Percentiles rank a stretch among this genome's conserved stretches.
phyloP scores from a whole-genome alignment of 1,140 invertebrate species.

The Nymphalis io region DNA sequence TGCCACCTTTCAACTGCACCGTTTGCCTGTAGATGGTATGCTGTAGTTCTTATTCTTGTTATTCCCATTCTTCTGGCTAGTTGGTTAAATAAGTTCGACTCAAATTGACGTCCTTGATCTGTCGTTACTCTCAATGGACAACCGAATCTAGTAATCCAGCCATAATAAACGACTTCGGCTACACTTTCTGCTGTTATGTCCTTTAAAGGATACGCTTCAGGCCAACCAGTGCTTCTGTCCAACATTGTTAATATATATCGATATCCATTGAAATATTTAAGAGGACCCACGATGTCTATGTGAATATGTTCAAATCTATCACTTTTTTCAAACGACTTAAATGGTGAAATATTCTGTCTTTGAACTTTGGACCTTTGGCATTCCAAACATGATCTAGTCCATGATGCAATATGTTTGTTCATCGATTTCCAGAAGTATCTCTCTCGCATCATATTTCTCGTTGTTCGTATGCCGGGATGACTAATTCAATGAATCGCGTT shows the following conservation, averaged over 20 bases:
- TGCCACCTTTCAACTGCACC: conserved; percentile 57
- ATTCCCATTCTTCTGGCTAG: conserved; percentile 36
- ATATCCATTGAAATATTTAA: conserved; percentile 14
- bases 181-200: conserved; percentile 27
- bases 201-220: conserved; percentile 15
- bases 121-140: conserved; percentile 58
- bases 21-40: conserved; percentile 57
- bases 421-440: conserved; percentile 4
- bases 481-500: conserved; percentile 12
- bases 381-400: conserved; percentile 9
- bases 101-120: conserved; percentile 72
- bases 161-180: conserved; percentile 9
- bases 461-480: neutral
- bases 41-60: conserved; percentile 44
- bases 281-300: conserved; percentile 22
- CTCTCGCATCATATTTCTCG: neutral
- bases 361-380: conserved; percentile 22
- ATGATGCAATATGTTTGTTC: conserved; percentile 27
- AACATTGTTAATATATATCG: conserved; percentile 22
- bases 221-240: too few species aligned
- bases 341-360: neutral
- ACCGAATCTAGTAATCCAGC: conserved; percentile 69
- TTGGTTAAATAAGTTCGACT: conserved; percentile 46
- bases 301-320: too few species aligned
- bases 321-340: conserved; percentile 4